Conservation (phyloP, 23 tunicate species). For the Ciona savignyi region DNA sequence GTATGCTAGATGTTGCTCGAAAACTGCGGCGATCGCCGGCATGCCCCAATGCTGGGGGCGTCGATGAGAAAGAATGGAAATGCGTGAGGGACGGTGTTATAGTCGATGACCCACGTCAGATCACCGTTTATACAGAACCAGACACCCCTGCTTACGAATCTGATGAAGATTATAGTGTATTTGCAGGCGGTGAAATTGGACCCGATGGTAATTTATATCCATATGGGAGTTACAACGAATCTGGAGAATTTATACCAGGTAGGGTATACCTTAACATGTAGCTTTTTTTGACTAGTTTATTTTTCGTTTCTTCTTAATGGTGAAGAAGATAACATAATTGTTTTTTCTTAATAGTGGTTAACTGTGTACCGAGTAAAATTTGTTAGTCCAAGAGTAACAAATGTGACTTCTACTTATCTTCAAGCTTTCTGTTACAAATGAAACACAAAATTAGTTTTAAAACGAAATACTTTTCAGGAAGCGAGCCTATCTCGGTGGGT, state of each 20-base stretch:
- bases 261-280: background rate
- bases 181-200: slow-evolving; percentile 37
- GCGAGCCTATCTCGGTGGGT: too few relatives aligned
- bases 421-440: too few relatives aligned
- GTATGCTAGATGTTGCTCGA: background rate
- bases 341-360: too few relatives aligned
- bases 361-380: too few relatives aligned
- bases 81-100: slow-evolving; percentile 19
- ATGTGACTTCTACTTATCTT: too few relatives aligned
- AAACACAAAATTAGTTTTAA: too few relatives aligned
- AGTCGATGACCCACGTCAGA: slow-evolving; percentile 8
- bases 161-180: slow-evolving; percentile 13
- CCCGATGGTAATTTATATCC: slow-evolving; percentile 24
- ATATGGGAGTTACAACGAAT: slow-evolving; percentile 15
- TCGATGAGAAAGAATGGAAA: slow-evolving; percentile 17
- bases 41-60: background rate
- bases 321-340: too few relatives aligned
- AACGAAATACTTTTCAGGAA: too few relatives aligned
- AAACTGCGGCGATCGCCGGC: background rate
- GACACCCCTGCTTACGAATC: background rate
- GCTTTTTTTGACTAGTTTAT: too few relatives aligned
- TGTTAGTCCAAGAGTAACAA: too few relatives aligned
- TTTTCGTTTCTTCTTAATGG: too few relatives aligned
- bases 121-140: slow-evolving; percentile 14
- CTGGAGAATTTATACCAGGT: slow-evolving; percentile 28